These are phyloP conservation scores for Apamea anceps DNA, from an alignment of 2,888 invertebrate species.

Conservation along the genomic window DNA sequence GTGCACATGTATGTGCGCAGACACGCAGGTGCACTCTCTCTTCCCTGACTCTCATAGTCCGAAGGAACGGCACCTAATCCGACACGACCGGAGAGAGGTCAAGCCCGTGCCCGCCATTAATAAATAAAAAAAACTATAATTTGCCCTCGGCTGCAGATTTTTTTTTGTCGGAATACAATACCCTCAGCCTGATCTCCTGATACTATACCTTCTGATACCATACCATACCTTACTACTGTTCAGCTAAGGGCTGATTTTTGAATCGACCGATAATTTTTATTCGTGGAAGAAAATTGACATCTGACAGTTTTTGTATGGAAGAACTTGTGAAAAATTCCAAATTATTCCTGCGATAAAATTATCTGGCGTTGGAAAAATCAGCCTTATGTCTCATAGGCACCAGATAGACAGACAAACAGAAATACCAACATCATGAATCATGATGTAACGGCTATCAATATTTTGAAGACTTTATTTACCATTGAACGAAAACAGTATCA, in stretches of 20 bases:
- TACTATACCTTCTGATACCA: neutral
- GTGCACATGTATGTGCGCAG: neutral
- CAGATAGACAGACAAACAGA: neutral
- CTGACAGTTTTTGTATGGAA: too few relatives aligned
- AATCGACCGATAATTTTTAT: too few relatives aligned
- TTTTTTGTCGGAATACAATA: neutral
- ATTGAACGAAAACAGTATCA: conserved; percentile 11
- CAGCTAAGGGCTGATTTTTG: neutral
- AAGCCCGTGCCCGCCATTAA: too few relatives aligned
- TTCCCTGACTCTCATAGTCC: neutral
- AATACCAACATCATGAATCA: neutral
- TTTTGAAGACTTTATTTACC: neutral
- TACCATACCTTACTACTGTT: neutral
- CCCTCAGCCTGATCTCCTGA: neutral
- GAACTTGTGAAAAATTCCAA: too few relatives aligned
- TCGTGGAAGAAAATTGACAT: too few relatives aligned
- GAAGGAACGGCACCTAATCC: too few relatives aligned
- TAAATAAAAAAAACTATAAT: too few relatives aligned
- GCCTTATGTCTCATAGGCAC: neutral
- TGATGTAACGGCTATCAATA: neutral
- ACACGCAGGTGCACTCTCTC: neutral
- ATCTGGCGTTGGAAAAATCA: too few relatives aligned
- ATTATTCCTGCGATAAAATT: too few relatives aligned
- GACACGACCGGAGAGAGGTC: too few relatives aligned
- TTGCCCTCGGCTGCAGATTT: neutral